These are phyloP conservation scores for Euspilapteryx auroguttella DNA, from an alignment of 2,888 invertebrate genomes.

Conservation along the genomic window DNA sequence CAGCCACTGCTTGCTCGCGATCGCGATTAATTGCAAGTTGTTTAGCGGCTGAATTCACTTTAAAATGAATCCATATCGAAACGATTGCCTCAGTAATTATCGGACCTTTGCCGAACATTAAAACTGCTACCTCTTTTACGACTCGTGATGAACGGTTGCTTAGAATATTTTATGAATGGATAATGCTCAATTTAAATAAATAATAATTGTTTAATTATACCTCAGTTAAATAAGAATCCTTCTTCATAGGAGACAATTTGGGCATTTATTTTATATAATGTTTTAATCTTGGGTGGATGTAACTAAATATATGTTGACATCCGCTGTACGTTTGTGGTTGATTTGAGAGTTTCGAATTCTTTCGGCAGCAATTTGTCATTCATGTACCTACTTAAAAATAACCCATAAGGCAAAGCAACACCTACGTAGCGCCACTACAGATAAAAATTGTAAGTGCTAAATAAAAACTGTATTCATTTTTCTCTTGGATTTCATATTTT, in stretches of 20 bases:
- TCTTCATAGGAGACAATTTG: too few species aligned
- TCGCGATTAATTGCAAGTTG: constrained; percentile 39
- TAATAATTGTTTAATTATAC: background rate
- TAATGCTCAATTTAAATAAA: background rate
- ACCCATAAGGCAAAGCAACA: too few species aligned
- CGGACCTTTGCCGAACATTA: constrained; percentile 14
- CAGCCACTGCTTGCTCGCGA: constrained; percentile 7
- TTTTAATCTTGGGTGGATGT: too few species aligned
- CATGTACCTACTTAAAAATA: too few species aligned
- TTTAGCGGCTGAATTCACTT: constrained; percentile 10
- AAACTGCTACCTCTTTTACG: constrained; percentile 16
- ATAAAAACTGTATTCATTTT: too few species aligned
- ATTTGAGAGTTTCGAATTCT: constrained; percentile 2
- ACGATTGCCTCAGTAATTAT: constrained; percentile 11
- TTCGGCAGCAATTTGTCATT: constrained; percentile 3
- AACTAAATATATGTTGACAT: too few species aligned
- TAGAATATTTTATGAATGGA: constrained; percentile 10
- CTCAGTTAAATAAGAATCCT: background rate
- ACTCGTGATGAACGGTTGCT: constrained; percentile 12
- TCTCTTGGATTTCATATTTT: too few species aligned
- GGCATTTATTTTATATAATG: too few species aligned
- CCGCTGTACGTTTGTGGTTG: too few species aligned
- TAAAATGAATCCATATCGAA: constrained; percentile 10
- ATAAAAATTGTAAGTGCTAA: too few species aligned
- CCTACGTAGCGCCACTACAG: too few species aligned